Evolutionary conservation across 2,797 vertebrate species (phyloP), one percentile per base, ranked within the genome.

Genomic region (Craterocephalus amniculus): DNA sequence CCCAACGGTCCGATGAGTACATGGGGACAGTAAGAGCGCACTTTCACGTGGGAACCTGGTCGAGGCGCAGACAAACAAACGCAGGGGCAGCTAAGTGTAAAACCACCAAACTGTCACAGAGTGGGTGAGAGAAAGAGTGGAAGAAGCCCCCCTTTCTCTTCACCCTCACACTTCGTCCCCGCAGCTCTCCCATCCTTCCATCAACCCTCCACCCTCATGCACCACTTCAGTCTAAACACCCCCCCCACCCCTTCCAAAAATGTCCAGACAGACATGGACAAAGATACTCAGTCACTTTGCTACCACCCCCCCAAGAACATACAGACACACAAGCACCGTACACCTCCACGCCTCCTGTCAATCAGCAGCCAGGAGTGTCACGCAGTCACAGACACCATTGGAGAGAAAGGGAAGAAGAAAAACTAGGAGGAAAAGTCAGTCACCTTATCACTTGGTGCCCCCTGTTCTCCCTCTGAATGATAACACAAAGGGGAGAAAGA

Each of bases 1-100:
- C 72, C 74, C 85, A 94, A 93, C 88, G 91, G 92, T 92, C 91
- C 83, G 81, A 79, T 24, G 76, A 74, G 66, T 8, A 80, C 71
- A 11, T 51, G 75, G 58, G 72, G 82, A 88, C 83, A 79, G 82
- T 74, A 78, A 80, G 88, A 74, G 87, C 84, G 78, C 89, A 91
- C 88, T 94, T 94, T 95, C 93, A 94, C 92, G 86, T 95, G 94
- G 93, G 94, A 95, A 95, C 88, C 82, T 81, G 81, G 78, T 63
- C 72, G 80, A 83, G 80, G 82, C 70, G 48, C 22, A 91, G 90
- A 92, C 92, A 93, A 91, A 91, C 92, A 89, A 92, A 76, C 67
- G 80, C 89, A 80, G 84, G 83, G 87, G 90, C 90, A 91, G 87
- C 91, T 88, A 91, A 93, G 91, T 92, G 92, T 92, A 91, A 93